A percentile compares a stretch with the other conserved stretches of the same genome.
phyloP scores from a whole-genome alignment of 2,113 vertebrate species.

The Pygathrix nemaeus region DNA sequence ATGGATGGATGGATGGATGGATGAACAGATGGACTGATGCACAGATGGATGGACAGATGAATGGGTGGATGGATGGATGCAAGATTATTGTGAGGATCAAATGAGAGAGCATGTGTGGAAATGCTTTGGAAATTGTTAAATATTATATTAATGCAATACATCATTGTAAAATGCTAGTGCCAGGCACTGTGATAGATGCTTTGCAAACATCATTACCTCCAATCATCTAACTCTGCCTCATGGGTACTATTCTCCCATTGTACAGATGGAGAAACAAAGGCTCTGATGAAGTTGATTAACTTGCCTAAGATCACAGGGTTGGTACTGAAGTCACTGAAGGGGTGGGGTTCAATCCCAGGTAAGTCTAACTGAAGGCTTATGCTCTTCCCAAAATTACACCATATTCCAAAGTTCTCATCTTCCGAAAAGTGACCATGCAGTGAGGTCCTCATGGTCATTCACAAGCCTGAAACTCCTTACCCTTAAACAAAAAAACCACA shows the following conservation, averaged over 20 bases:
- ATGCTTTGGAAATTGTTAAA: background rate
- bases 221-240: background rate
- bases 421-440: background rate
- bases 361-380: background rate
- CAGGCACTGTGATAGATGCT: background rate
- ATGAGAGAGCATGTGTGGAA: background rate
- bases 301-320: background rate
- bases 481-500: background rate
- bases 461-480: background rate
- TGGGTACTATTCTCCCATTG: background rate
- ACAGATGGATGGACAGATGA: background rate
- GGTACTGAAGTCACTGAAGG: too few relatives aligned
- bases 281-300: background rate
- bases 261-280: background rate
- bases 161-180: background rate
- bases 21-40: background rate
- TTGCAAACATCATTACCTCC: background rate
- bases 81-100: background rate
- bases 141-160: background rate
- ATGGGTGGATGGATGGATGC: too few relatives aligned
- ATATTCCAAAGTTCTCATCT: background rate
- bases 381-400: background rate
- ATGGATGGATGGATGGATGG: background rate
- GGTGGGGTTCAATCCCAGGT: background rate
- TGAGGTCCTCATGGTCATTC: background rate